These are phyloP conservation scores for Melanotaenia boesemani DNA, from an alignment of 2,797 vertebrate species.

Conservation along the genomic window DNA sequence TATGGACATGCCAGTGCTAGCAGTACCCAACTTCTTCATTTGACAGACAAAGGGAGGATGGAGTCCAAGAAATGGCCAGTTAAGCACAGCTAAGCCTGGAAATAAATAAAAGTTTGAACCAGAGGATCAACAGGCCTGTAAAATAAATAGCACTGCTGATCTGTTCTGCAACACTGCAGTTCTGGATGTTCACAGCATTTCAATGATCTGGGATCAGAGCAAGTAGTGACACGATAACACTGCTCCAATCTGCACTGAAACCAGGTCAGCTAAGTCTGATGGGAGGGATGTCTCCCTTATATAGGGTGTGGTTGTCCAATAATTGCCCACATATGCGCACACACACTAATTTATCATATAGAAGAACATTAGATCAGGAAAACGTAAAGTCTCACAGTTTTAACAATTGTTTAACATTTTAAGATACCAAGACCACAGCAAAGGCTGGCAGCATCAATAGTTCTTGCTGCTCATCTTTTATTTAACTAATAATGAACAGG, in stretches of 20 bases:
- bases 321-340: constrained; percentile 21
- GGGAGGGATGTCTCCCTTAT: constrained; percentile 63
- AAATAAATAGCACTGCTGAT: constrained; percentile 52
- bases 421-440: neutral
- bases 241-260: constrained; percentile 60
- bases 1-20: constrained; percentile 56
- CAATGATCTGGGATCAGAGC: constrained; percentile 52
- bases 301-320: constrained; percentile 31
- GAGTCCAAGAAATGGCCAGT: constrained; percentile 16
- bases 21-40: constrained; percentile 60
- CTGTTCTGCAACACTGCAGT: constrained; percentile 32
- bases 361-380: neutral
- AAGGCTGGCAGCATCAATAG: neutral
- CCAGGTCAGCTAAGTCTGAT: constrained; percentile 73
- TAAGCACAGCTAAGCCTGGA: constrained; percentile 24
- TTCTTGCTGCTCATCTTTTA: neutral
- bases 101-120: constrained; percentile 28
- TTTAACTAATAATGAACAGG: neutral
- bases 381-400: neutral
- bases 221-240: constrained; percentile 51
- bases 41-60: constrained; percentile 46
- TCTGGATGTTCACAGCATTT: constrained; percentile 29
- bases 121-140: constrained; percentile 55
- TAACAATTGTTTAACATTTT: neutral
- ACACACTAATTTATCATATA: constrained; percentile 2